Base-by-base conservation (phyloP, 2,797 vertebrate species). In the Phaenicophaeus curvirostris region DNA sequence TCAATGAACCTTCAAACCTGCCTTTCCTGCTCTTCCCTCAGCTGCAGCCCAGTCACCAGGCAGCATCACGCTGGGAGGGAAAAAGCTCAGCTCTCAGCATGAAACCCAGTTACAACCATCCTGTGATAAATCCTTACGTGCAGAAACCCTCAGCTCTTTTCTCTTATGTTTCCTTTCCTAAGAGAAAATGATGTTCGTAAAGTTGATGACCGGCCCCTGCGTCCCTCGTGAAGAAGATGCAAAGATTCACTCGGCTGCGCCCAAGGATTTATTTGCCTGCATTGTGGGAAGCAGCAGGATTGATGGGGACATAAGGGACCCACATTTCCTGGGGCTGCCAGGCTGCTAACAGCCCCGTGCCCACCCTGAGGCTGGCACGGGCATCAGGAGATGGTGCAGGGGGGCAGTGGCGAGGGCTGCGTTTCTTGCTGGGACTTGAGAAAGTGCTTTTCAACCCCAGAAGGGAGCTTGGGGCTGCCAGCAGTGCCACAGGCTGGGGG, bases 131-230 rank as follows among this genome's bases (percentile, higher is more conserved):
- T 90, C 87, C 79, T 54, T 25, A 55, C 3, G 21, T 28, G 59
- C 37, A 37, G 41, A 68, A 82, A 61, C 78, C 72, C 81, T 18
- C 46, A 42, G 72, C 75, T 81, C 62, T 91, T 91, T 87, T 82
- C 85, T 76, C 55, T 68, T 73, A 50, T 1, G 3, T 68, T 81
- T 73, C 89, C 90, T 78, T 91, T 88, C 83, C 71, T 41, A 59
- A 83, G 90, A 85, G 77, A 71, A 91, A 69, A 77, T 24, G 44
- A 73, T 28, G 69, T 84, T 86, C 42, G 16, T 85, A n/a, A 95
- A 92, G 72, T 44, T 93, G 91, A 88, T 33, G 55, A 30, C 72
- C 35, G 35, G 79, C 94, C 91, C 95, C 90, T 8, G 30, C 2
- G 3, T 89, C 87, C 88, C 90, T 81, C 46, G 7, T 27, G 58